phyloP scores from a whole-genome alignment of 2,113 vertebrate genomes.

The Crotalus horridus region DNA sequence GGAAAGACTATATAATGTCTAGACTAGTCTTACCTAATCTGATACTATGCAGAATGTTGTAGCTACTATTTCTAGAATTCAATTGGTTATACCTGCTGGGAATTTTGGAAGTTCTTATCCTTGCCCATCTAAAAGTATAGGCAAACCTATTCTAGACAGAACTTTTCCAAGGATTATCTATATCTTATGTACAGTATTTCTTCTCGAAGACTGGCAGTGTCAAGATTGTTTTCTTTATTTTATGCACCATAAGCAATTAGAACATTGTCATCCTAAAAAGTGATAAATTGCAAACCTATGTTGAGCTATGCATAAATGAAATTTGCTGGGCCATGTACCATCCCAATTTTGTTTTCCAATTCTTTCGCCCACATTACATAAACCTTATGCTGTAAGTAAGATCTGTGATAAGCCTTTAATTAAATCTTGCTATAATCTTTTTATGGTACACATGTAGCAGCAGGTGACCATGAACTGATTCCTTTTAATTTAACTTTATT shows the following conservation, averaged over 20 bases:
- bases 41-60: not conserved
- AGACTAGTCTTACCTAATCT: not conserved
- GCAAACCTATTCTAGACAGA: not conserved
- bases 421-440: not conserved
- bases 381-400: not conserved
- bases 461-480: not conserved
- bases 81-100: not conserved
- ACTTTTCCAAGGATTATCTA: not conserved
- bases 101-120: not conserved
- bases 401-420: not conserved
- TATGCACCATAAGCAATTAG: not conserved
- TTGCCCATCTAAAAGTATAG: not conserved
- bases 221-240: not conserved
- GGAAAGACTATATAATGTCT: not conserved
- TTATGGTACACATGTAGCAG: not conserved
- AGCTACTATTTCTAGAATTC: not conserved
- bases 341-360: not conserved
- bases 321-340: not conserved
- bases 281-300: not conserved
- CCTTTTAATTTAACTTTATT: not conserved
- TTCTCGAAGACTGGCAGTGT: not conserved
- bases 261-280: not conserved
- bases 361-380: not conserved
- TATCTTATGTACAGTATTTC: not conserved
- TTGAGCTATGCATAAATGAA: not conserved